phyloP scores from a whole-genome alignment of 1,140 invertebrate genomes.

The Drosophila littoralis region DNA sequence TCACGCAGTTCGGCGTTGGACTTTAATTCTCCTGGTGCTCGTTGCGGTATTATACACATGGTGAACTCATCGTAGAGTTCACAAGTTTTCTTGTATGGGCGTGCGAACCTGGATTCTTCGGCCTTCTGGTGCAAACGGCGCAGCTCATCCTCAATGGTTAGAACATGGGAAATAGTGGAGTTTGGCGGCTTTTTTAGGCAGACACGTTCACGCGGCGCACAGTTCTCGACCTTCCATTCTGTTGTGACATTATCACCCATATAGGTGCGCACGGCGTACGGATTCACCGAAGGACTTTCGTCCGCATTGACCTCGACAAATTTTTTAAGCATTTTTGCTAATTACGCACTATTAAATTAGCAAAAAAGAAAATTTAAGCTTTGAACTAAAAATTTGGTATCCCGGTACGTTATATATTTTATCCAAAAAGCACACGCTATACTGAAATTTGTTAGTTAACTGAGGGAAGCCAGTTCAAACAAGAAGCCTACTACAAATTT shows the following conservation, averaged over 20 bases:
- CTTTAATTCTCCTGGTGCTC: constrained; percentile 59
- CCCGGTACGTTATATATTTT: constrained; percentile 22
- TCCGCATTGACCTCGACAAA: constrained; percentile 76
- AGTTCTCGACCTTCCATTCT: constrained; percentile 66
- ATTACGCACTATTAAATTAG: constrained; percentile 54
- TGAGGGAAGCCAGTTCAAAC: not conserved
- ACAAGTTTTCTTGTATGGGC: constrained; percentile 57
- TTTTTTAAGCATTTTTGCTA: constrained; percentile 70
- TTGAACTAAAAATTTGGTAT: constrained; percentile 55
- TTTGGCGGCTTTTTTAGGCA: constrained; percentile 64
- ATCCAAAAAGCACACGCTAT: constrained; percentile 15
- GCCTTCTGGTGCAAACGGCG: constrained; percentile 68
- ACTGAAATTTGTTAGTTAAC: constrained; percentile 1
- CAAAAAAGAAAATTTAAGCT: constrained; percentile 21
- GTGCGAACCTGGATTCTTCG: constrained; percentile 64
- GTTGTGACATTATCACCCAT: constrained; percentile 58
- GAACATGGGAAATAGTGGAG: constrained; percentile 65
- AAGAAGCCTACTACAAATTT: constrained; percentile 36
- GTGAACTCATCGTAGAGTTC: constrained; percentile 61
- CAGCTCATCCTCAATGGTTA: constrained; percentile 78
- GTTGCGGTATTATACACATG: constrained; percentile 69
- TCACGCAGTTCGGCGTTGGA: constrained; percentile 69
- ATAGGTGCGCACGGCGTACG: constrained; percentile 76
- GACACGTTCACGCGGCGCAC: constrained; percentile 56
- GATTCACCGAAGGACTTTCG: constrained; percentile 70